Base-by-base conservation (phyloP, 2,797 vertebrate genomes). In the Gymnoscopelus microlampas region DNA sequence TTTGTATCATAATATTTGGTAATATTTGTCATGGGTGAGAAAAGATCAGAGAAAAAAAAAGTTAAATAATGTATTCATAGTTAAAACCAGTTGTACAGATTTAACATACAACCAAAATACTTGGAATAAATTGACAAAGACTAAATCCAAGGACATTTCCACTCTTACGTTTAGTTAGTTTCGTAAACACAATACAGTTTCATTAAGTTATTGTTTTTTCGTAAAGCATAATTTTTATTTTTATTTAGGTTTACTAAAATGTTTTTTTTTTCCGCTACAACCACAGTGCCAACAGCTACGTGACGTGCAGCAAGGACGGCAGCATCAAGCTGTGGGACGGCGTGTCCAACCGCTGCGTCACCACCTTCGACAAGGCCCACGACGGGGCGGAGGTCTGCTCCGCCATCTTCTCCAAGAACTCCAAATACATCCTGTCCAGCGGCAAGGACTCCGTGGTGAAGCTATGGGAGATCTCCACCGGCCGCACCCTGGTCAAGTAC, bases 281-380 rank as follows among this genome's bases (percentile, higher is more conserved):
- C 68, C 95, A 94, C 26, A 93, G 93, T 0, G 97, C 97, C 83
- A 98, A 98, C 87, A 99, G 95, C 91, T 99, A 98, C 0, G 97
- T 98, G 71, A 95, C 95, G 0, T 98, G 97, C 84, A 98, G 97
- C 83, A 99, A 99, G 82, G 97, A 99, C 0, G 97, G 97, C 87
- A 97, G 95, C 94, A 98, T 99, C 91, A 99, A 99, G 74, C 86
- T 99, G 14, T 99, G 98, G 97, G 98, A 99, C 0, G 97, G 97
- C 0, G 95, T 99, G 71, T 99, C 97, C 2, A 99, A 98, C 82
- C 96, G 97, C 44, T 99, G 97, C 19, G 97, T 99, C 68, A 94
- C 94, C 24, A 97, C 96, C 9, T 99, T 97, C 0, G 97, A 99
- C 35, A 99, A 99, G 76, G 97, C 97, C 0, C 98, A 99, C 0